Percentiles rank a stretch among this genome's conserved stretches.
phyloP scores from a whole-genome alignment of 2,797 vertebrate species.

The Trachops cirrhosus region DNA sequence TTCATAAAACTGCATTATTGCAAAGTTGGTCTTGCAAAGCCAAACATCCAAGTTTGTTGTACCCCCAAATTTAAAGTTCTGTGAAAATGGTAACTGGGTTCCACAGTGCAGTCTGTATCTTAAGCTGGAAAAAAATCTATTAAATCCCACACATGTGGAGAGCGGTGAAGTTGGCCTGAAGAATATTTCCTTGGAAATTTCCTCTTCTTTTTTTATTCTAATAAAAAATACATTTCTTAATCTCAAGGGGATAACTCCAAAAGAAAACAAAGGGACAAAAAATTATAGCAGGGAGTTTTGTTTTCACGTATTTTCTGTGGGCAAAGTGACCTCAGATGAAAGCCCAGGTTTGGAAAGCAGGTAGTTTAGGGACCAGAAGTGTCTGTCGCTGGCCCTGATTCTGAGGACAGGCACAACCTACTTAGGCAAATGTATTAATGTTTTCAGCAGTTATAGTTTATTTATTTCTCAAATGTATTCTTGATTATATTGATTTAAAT shows the following conservation, averaged over 20 bases:
- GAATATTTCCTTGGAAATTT: not conserved
- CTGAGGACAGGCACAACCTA: not conserved
- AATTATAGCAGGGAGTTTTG: fast-evolving
- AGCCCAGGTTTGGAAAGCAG: fast-evolving
- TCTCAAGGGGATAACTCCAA: not conserved
- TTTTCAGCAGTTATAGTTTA: not conserved
- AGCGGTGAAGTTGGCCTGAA: not conserved
- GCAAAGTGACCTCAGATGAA: fast-evolving
- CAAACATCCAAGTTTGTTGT: not conserved
- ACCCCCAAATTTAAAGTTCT: not conserved
- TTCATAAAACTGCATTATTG: not conserved
- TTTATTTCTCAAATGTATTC: not conserved
- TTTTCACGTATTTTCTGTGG: fast-evolving
- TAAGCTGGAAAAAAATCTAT: not conserved
- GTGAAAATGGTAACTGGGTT: fast-evolving
- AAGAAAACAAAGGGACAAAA: not conserved
- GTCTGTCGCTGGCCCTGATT: fast-evolving
- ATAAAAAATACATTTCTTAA: not conserved
- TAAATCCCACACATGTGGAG: not conserved
- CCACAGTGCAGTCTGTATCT: not conserved
- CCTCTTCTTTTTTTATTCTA: not conserved
- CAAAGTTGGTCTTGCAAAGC: not conserved
- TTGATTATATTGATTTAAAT: not conserved
- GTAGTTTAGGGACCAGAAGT: fast-evolving
- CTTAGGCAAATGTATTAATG: not conserved